These are phyloP conservation scores for Acholoe squamosa DNA, from an alignment of 2,888 invertebrate species.

Conservation along the genomic window DNA sequence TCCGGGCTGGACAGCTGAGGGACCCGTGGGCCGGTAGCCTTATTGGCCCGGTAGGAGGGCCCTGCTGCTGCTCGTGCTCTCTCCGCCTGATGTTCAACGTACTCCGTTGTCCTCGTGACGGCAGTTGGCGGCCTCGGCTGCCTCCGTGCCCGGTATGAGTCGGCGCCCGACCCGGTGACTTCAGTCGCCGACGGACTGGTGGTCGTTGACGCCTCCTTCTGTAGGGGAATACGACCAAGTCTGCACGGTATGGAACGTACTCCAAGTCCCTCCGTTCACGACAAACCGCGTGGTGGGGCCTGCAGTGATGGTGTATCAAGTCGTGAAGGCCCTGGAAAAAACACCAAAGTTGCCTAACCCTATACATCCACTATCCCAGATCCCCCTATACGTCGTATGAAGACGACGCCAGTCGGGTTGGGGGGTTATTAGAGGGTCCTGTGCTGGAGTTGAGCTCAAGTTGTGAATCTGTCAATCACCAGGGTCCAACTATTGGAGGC, in stretches of 20 bases:
- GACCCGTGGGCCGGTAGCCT: conserved; percentile 51
- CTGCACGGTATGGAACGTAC: conserved; percentile 10
- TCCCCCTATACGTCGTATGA: conserved; percentile 3
- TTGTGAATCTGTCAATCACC: conserved; percentile 66
- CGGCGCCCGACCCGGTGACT: conserved; percentile 34
- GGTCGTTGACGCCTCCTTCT: neutral
- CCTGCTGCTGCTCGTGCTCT: neutral
- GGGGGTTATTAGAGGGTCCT: neutral
- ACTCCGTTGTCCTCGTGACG: conserved; percentile 22
- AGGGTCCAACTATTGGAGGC: conserved; percentile 59
- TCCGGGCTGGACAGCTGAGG: conserved; percentile 17
- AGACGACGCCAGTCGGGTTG: neutral
- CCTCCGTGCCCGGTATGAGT: conserved; percentile 23
- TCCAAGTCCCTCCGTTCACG: neutral
- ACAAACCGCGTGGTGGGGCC: neutral
- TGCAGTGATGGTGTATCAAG: too few relatives aligned
- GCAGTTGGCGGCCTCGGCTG: conserved; percentile 45
- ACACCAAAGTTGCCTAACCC: conserved; percentile 22
- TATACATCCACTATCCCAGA: neutral
- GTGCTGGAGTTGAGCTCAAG: conserved; percentile 21
- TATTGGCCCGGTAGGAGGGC: conserved; percentile 45
- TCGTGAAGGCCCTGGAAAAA: conserved; percentile 26
- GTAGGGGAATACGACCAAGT: neutral
- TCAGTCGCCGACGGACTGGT: neutral
- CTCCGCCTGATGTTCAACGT: conserved; percentile 35